phyloP scores from a whole-genome alignment of 2,888 invertebrate genomes.

The Diarsia dahlii region DNA sequence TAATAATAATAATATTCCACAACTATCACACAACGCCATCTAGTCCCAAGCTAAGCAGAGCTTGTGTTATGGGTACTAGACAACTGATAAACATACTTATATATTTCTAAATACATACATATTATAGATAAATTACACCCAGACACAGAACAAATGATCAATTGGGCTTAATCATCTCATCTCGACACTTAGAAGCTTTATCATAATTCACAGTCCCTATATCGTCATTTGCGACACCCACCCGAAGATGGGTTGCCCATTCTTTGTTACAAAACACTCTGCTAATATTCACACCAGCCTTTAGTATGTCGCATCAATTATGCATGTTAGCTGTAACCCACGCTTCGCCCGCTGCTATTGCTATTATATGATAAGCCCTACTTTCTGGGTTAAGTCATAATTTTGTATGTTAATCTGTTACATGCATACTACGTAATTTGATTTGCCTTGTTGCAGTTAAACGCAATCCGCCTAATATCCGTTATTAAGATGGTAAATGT shows the following conservation, averaged over 20 bases:
- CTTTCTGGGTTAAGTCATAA: constrained; percentile 58
- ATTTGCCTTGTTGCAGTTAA: constrained; percentile 37
- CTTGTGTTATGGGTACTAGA: too few relatives aligned
- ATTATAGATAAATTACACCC: too few relatives aligned
- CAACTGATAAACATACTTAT: too few relatives aligned
- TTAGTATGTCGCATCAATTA: constrained; percentile 50
- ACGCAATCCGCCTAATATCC: constrained; percentile 4
- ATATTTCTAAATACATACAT: too few relatives aligned
- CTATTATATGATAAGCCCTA: constrained; percentile 48
- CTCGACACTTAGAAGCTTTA: not conserved
- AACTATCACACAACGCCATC: too few relatives aligned
- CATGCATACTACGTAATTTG: constrained; percentile 42
- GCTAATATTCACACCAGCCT: constrained; percentile 39
- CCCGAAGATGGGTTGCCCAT: constrained; percentile 6
- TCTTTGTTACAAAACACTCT: constrained; percentile 20
- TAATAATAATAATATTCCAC: too few relatives aligned
- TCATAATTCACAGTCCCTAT: constrained; percentile 15
- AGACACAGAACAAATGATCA: too few relatives aligned
- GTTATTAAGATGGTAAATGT: constrained; percentile 14
- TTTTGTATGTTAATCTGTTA: constrained; percentile 51
- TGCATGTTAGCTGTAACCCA: constrained; percentile 47
- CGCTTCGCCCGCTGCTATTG: constrained; percentile 32
- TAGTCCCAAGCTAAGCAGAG: too few relatives aligned
- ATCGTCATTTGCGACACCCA: constrained; percentile 11
- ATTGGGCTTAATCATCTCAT: not conserved